Percentiles rank a stretch among this genome's conserved stretches.
phyloP scores from a whole-genome alignment of 2,888 invertebrate genomes.

The Drosophila subquinaria region DNA sequence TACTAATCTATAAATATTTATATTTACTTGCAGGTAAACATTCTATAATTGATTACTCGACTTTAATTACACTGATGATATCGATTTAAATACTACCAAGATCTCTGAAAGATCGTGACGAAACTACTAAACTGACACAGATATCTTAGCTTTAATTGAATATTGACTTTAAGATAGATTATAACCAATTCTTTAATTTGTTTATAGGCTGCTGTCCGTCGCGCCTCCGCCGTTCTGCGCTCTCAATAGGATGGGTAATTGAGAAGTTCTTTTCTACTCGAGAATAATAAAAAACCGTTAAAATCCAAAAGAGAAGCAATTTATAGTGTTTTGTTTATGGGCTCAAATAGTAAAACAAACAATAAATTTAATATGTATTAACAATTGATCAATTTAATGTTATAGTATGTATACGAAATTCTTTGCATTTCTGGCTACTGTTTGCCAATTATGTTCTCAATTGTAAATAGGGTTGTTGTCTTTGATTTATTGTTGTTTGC shows the following conservation, averaged over 20 bases:
- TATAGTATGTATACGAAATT: constrained; percentile 7
- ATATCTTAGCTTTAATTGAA: constrained; percentile 6
- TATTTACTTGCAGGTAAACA: constrained; percentile 53
- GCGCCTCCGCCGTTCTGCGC: constrained; percentile 96
- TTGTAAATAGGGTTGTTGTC: constrained; percentile 81
- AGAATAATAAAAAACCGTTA: constrained; percentile 73
- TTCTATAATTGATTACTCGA: neutral
- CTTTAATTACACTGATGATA: constrained; percentile 33
- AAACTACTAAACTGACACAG: constrained; percentile 29
- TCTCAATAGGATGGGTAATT: constrained; percentile 88
- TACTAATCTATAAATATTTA: constrained; percentile 21
- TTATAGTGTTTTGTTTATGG: constrained; percentile 32
- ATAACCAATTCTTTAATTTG: constrained; percentile 18
- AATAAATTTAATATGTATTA: constrained; percentile 30
- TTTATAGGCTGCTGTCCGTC: constrained; percentile 93
- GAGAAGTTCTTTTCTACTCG: constrained; percentile 72
- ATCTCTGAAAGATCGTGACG: constrained; percentile 49
- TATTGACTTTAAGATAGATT: constrained; percentile 6
- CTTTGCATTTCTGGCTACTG: constrained; percentile 55
- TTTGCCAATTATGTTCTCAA: constrained; percentile 85
- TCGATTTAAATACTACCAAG: constrained; percentile 46
- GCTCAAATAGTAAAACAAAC: constrained; percentile 25
- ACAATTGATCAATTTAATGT: constrained; percentile 22
- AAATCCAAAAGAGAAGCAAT: constrained; percentile 26
- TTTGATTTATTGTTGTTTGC: constrained; percentile 54